A percentile compares a stretch with the other conserved stretches of the same genome.
These are phyloP conservation scores for Tinea pellionella DNA, from an alignment of 2,888 invertebrate genomes.

Conservation along the genomic window DNA sequence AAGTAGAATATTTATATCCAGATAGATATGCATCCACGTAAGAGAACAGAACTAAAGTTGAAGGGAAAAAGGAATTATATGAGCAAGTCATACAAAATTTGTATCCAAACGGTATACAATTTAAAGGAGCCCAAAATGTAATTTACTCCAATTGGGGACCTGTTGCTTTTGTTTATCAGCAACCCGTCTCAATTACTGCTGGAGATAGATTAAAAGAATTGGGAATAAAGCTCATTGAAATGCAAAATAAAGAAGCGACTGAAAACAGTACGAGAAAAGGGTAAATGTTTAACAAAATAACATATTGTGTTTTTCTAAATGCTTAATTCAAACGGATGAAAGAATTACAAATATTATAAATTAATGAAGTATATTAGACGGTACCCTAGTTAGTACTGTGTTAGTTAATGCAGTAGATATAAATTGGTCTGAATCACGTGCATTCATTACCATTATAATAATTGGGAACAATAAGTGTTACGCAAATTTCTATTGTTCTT, in stretches of 20 bases:
- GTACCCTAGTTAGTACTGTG: too few relatives aligned
- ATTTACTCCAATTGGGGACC: slow-evolving; percentile 37
- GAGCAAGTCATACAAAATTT: background rate
- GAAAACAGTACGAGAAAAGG: background rate
- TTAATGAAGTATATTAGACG: too few relatives aligned
- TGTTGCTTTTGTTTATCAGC: slow-evolving; percentile 39
- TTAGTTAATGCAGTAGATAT: too few relatives aligned
- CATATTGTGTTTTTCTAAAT: too few relatives aligned
- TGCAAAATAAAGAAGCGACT: background rate
- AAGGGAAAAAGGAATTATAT: background rate
- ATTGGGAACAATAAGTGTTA: background rate
- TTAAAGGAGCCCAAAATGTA: slow-evolving; percentile 25
- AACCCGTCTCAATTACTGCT: slow-evolving; percentile 38
- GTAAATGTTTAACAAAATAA: too few relatives aligned
- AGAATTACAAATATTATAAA: too few relatives aligned
- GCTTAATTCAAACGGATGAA: too few relatives aligned
- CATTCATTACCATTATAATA: too few relatives aligned
- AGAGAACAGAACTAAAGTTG: background rate
- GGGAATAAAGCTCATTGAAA: background rate
- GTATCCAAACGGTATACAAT: background rate
- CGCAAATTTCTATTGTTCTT: background rate
- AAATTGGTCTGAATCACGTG: too few relatives aligned
- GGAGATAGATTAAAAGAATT: background rate
- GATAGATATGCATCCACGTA: background rate
- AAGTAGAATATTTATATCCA: background rate